Evolutionary conservation across 2,113 vertebrate genomes (phyloP).

Genomic region (Grantiella picta): DNA sequence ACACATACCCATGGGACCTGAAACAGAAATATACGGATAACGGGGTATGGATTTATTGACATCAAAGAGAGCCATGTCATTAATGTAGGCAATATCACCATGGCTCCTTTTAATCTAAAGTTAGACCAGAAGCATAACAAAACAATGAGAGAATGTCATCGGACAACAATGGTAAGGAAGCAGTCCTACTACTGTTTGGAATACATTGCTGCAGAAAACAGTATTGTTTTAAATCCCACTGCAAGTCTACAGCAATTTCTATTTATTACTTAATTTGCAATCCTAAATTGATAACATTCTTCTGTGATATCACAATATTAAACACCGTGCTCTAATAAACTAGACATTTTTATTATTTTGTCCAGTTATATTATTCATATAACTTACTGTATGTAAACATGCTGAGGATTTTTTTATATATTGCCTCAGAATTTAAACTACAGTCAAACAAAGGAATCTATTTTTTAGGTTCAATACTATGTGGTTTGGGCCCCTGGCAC

Average conservation of each 20-base stretch:
- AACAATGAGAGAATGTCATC: not conserved
- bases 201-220: not conserved
- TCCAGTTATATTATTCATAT: not conserved
- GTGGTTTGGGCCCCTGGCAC: not conserved
- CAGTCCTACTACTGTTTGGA: not conserved
- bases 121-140: not conserved
- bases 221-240: not conserved
- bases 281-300: not conserved
- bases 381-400: not conserved
- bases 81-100: not conserved
- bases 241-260: not conserved
- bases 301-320: not conserved
- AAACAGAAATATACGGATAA: not conserved
- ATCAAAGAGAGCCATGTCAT: not conserved
- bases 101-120: not conserved
- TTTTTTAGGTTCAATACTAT: not conserved
- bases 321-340: not conserved
- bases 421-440: not conserved
- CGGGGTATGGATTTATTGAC: not conserved
- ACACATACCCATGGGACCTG: too few relatives aligned
- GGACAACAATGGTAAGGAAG: not conserved
- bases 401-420: not conserved
- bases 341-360: not conserved
- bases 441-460: not conserved
- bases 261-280: not conserved